These are phyloP conservation scores for Notarius lentiginosus DNA, from an alignment of 2,113 vertebrate genomes.

Conservation along the genomic window DNA sequence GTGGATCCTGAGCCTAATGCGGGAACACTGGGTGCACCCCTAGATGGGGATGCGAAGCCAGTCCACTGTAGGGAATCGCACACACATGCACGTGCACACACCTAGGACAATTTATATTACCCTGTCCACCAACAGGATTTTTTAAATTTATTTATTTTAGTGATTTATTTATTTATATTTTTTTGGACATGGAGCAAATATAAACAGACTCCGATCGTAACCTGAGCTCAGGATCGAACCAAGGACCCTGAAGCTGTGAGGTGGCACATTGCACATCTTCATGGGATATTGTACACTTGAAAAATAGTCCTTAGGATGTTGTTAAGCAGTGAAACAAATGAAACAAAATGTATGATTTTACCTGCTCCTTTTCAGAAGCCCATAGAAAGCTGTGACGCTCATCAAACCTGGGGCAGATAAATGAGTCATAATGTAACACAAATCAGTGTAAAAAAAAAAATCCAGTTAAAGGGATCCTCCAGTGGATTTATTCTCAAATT, in stretches of 20 bases:
- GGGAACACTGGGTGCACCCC: too few relatives aligned
- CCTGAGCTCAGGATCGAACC: background rate
- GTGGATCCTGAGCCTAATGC: background rate
- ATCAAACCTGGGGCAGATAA: conserved; percentile 82
- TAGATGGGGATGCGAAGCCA: background rate
- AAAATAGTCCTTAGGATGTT: background rate
- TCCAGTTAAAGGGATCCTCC: too few relatives aligned
- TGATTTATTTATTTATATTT: background rate
- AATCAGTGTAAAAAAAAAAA: conserved; percentile 23
- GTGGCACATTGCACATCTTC: background rate
- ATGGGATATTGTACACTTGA: background rate
- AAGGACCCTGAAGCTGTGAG: background rate
- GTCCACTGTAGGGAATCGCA: background rate
- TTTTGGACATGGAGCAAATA: background rate
- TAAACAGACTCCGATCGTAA: background rate
- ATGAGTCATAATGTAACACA: conserved; percentile 80
- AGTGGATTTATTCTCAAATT: too few relatives aligned
- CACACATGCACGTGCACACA: background rate
- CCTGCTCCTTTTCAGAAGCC: too few relatives aligned
- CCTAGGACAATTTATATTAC: background rate
- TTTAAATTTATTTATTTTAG: too few relatives aligned
- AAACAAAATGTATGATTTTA: background rate
- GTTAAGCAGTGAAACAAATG: too few relatives aligned
- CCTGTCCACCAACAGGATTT: background rate
- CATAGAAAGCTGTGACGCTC: conserved; percentile 74